These are phyloP conservation scores for Scaptomyza montana DNA, from an alignment of 1,140 invertebrate species.

Conservation along the genomic window DNA sequence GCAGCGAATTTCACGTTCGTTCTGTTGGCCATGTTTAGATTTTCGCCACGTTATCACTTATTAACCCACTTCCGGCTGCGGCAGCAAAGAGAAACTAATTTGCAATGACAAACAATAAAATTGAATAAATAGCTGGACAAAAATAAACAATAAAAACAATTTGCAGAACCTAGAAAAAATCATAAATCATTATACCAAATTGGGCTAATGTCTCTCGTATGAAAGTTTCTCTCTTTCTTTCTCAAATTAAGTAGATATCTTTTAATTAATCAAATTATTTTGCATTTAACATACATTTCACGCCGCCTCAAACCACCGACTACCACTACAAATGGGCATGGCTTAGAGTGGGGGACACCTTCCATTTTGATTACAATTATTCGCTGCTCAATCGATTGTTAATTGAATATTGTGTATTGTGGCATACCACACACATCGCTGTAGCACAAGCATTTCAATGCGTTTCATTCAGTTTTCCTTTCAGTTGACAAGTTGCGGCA, in stretches of 20 bases:
- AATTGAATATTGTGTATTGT: conserved; percentile 20
- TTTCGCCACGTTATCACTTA: conserved; percentile 73
- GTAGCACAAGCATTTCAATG: conserved; percentile 42
- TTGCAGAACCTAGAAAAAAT: conserved; percentile 71
- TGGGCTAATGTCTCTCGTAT: conserved; percentile 76
- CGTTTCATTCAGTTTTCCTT: conserved; percentile 76
- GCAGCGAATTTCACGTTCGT: conserved; percentile 60
- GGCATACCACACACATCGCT: conserved; percentile 17
- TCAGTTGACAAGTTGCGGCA: conserved; percentile 76
- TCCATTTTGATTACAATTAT: conserved; percentile 24
- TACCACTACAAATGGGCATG: conserved; percentile 56
- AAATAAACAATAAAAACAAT: conserved; percentile 55
- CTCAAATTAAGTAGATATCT: conserved; percentile 71
- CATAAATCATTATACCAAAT: conserved; percentile 75
- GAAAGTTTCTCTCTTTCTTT: conserved; percentile 54
- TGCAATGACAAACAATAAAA: conserved; percentile 50
- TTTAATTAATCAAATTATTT: conserved; percentile 68
- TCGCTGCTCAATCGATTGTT: conserved; percentile 26
- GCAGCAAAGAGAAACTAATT: conserved; percentile 72
- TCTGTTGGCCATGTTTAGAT: conserved; percentile 61
- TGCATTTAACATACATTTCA: conserved; percentile 55
- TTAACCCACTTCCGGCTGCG: conserved; percentile 71
- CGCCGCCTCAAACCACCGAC: not conserved
- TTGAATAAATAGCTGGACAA: conserved; percentile 1
- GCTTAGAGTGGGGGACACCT: conserved; percentile 34